Base-by-base conservation (phyloP, 2,888 invertebrate genomes). In the Oscheius sp. region DNA sequence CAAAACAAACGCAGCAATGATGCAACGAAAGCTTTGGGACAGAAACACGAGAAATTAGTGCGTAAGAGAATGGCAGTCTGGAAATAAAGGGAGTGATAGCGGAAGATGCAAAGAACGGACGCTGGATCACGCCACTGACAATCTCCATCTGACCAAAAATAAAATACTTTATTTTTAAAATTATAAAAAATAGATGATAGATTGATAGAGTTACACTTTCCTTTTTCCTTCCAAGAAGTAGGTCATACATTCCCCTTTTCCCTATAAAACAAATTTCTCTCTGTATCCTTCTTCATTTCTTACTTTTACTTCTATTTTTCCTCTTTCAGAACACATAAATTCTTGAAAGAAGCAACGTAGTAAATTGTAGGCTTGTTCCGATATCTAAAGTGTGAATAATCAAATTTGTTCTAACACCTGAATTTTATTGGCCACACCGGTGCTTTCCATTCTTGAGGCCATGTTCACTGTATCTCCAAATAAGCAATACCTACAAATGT, bases 381-480 rank as follows among this genome's bases (percentile, higher is more conserved):
- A 81, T 36, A 84, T 84, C 82, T 84, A 30, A 68, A 78, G 36
- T 36, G 8, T 36, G 8, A 9, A 36, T 9, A 8, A 8, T 3
- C 4, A 20, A 41, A 17, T 4, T 4, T 3, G 12, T 41, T 12
- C 41, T 17, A 41, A 12, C 26, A 74, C 80, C 75, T 80, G 81
- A 66, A 81, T 80, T 59, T 81, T 84, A 66, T 84, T 82, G 6
- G 83, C 81, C 0, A 82, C 77, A 41, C 83, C 85, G 6, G 81
- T 82, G 61, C 77, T 80, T 56, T 85, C 84, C 84, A 84, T 84
- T 59, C 85, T 62, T 8, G 81, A 81, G 12, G 84, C 84, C 68
- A 80, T 80, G 61, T 84, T 85, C 6, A 84, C 84, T 2, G 82
- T 82, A 59, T 81, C 81, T 9, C 81, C 84, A 63, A 84, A 84